Base-by-base conservation (phyloP, 2,888 invertebrate species). In the Phragmatobia fuliginosa region DNA sequence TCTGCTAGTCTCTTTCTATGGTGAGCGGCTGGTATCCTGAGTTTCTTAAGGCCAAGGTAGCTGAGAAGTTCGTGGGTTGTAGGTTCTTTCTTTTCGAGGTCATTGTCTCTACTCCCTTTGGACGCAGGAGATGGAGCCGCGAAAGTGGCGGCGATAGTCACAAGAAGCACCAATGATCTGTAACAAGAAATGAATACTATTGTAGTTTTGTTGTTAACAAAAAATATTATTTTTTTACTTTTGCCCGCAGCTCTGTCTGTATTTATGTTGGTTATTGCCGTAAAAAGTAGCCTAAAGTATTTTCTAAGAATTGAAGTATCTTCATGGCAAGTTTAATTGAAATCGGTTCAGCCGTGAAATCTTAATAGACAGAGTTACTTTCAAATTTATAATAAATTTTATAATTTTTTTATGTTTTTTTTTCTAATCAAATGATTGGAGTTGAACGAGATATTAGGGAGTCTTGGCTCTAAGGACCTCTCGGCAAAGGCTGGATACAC, bases 1-100 rank as follows among this genome's bases (percentile, higher is more conserved):
- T 97, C 97, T 0, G 98, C 97, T 74, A 98, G 92, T 31, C 98
- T 96, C 91, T 98, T 98, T 83, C 97, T 89, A 86, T 97, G 97
- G 87, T 98, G 97, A 63, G 97, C 97, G 73, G 97, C 97, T 52
- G 97, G 97, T 83, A 97, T 96, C 81, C 96, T 96, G 63, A 98
- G 95, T 84, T 97, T 97, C 75, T 96, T 96, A 73, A 98, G 93
- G 28, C 98, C 98, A 67, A 98, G 95, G 73, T 97, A 97, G 85
- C 97, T 96, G 75, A 97, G 94, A 8, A 97, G 95, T 41, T 97
- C 96, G 83, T 97, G 97, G 72, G 97, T 97, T 79, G 95, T 92
- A 0, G 95, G 95, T 74, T 96, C 96, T 32, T 90, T 88, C 65
- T 84, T 88, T 78, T 90, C 90, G 31, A 83, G 86, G 77, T 88